A percentile compares a stretch with the other conserved stretches of the same genome.
Conservation (phyloP, 2,888 invertebrate species). For the Cyclophora albipunctata region DNA sequence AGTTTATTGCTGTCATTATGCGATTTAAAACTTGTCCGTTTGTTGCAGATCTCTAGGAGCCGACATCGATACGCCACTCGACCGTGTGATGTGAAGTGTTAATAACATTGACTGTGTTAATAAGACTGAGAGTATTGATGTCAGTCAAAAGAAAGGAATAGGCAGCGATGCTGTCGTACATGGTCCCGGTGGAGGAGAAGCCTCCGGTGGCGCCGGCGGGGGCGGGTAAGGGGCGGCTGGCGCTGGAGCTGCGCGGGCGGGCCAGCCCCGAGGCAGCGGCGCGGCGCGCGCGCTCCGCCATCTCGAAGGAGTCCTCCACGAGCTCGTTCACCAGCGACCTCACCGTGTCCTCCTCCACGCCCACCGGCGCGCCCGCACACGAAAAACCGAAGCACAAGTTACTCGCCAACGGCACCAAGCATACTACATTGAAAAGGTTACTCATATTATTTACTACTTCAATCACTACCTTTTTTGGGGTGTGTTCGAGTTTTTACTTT, state of each 20-base stretch:
- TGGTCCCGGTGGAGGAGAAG: slow-evolving; percentile 86
- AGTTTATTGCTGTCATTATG: no score
- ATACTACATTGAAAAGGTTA: slow-evolving; percentile 83
- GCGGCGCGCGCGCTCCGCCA: slow-evolving; percentile 47
- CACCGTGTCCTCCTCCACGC: slow-evolving; percentile 78
- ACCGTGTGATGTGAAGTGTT: slow-evolving; percentile 21
- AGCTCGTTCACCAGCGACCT: slow-evolving; percentile 81
- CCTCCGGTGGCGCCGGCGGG: slow-evolving; percentile 78
- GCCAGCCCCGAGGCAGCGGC: slow-evolving; percentile 56
- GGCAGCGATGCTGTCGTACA: slow-evolving; percentile 83
- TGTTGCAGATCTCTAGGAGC: slow-evolving; percentile 38
- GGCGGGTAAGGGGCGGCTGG: slow-evolving; percentile 70
- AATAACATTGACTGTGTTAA: slow-evolving; percentile 10
- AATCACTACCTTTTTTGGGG: not conserved
- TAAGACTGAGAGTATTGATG: slow-evolving; percentile 16
- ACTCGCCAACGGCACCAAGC: slow-evolving; percentile 81
- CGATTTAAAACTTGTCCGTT: no score
- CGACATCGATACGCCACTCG: slow-evolving; percentile 18
- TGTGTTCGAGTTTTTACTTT: no score
- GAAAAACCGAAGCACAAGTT: slow-evolving; percentile 81
- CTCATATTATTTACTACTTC: slow-evolving; percentile 14
- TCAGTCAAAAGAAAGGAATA: slow-evolving; percentile 15
- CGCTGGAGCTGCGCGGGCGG: slow-evolving; percentile 60
- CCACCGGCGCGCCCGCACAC: slow-evolving; percentile 66
- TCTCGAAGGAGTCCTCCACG: slow-evolving; percentile 81